These are phyloP conservation scores for Pelobates fuscus DNA, from an alignment of 2,113 vertebrate genomes.

Conservation along the genomic window DNA sequence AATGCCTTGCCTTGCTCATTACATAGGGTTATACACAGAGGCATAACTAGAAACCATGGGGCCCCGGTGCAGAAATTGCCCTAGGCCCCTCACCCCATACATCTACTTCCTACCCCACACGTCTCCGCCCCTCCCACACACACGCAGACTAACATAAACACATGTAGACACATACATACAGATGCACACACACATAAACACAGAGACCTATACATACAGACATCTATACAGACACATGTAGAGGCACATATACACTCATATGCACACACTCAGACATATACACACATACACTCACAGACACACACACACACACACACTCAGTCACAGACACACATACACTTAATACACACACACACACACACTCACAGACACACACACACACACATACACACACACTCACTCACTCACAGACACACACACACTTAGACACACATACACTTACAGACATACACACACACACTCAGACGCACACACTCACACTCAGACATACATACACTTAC, in stretches of 20 bases:
- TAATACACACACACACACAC: background rate
- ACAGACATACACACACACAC: background rate
- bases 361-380: background rate
- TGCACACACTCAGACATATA: background rate
- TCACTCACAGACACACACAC: background rate
- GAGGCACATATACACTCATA: background rate
- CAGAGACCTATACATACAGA: background rate
- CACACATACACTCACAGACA: background rate
- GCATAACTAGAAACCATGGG: no score
- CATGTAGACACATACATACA: background rate
- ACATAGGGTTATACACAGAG: no score
- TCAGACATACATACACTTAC: background rate
- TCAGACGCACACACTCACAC: background rate
- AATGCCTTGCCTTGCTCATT: no score
- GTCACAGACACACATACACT: background rate
- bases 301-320: background rate
- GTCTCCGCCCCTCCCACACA: no score
- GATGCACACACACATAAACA: background rate
- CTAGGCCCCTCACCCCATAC: no score
- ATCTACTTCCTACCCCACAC: no score
- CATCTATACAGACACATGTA: background rate
- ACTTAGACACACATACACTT: background rate
- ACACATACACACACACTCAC: background rate
- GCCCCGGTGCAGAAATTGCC: no score
- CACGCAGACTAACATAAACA: background rate